Evolutionary conservation across 2,797 vertebrate genomes (phyloP).

Genomic region (Epinephelus malabaricus): DNA sequence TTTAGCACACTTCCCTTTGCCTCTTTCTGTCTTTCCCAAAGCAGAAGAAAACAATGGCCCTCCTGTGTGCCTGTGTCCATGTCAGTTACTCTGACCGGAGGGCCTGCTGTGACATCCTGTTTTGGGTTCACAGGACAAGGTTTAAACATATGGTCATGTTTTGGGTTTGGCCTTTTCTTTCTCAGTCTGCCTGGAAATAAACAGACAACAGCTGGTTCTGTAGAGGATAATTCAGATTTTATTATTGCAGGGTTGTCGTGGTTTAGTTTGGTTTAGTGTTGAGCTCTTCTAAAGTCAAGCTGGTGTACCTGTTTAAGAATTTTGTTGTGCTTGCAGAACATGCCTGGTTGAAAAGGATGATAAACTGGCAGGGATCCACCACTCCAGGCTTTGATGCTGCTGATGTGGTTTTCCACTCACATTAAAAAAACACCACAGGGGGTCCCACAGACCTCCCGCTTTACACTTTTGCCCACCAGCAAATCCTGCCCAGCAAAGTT

Average conservation of each 20-base stretch:
- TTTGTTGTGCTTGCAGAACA: conserved; percentile 43
- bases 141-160: conserved; percentile 82
- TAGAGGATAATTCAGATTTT: conserved; percentile 48
- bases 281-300: conserved; percentile 16
- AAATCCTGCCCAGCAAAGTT: conserved; percentile 43
- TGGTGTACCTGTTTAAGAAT: conserved; percentile 47
- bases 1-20: conserved; percentile 43
- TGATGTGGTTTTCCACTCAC: conserved; percentile 69
- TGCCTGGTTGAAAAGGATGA: conserved; percentile 51
- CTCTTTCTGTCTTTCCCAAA: conserved; percentile 59
- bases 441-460: conserved; percentile 33
- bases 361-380: conserved; percentile 65
- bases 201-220: conserved; percentile 70
- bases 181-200: conserved; percentile 65
- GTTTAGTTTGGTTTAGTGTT: conserved; percentile 43
- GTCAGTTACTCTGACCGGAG: conserved; percentile 67
- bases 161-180: conserved; percentile 66
- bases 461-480: conserved; percentile 52
- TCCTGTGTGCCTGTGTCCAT: conserved; percentile 67
- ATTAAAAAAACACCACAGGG: conserved; percentile 60
- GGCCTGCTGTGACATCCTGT: conserved; percentile 85
- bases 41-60: conserved; percentile 73
- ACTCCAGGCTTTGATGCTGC: conserved; percentile 70
- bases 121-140: conserved; percentile 79
- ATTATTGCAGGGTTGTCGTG: conserved; percentile 47